A percentile compares a stretch with the other conserved stretches of the same genome.
These are phyloP conservation scores for Procambarus virginalis DNA, from an alignment of 1,140 invertebrate species.

Conservation along the genomic window DNA sequence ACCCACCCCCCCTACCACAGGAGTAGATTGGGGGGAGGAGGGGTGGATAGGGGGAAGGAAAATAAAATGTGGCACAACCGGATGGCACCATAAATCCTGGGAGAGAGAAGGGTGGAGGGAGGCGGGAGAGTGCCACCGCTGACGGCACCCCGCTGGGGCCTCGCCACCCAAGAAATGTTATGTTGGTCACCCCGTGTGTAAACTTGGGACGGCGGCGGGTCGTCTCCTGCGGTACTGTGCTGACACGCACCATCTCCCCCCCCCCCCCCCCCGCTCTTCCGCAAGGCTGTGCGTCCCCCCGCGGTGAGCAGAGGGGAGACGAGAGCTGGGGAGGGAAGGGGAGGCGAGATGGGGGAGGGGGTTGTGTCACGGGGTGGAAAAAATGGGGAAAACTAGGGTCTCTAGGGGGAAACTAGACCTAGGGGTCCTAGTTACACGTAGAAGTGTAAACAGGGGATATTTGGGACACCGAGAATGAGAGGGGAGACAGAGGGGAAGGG, in stretches of 20 bases:
- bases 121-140: constrained; percentile 29
- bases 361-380: background rate
- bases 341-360: background rate
- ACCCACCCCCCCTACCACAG: no score
- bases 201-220: background rate
- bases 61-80: constrained; percentile 38
- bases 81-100: constrained; percentile 58
- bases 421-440: background rate
- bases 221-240: background rate
- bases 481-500: no score
- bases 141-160: constrained; percentile 50
- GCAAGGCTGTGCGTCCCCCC: background rate
- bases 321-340: background rate
- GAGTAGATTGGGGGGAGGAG: no score
- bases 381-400: background rate
- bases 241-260: background rate
- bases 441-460: no score
- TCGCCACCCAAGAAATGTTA: constrained; percentile 27
- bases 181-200: constrained; percentile 13
- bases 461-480: no score
- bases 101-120: no score
- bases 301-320: background rate
- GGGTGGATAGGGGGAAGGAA: background rate
- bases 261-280: background rate
- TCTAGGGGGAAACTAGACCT: background rate